Percentiles rank a stretch among this genome's conserved stretches.
Conservation (phyloP, 2,113 vertebrate genomes). For the Colaptes auratus region DNA sequence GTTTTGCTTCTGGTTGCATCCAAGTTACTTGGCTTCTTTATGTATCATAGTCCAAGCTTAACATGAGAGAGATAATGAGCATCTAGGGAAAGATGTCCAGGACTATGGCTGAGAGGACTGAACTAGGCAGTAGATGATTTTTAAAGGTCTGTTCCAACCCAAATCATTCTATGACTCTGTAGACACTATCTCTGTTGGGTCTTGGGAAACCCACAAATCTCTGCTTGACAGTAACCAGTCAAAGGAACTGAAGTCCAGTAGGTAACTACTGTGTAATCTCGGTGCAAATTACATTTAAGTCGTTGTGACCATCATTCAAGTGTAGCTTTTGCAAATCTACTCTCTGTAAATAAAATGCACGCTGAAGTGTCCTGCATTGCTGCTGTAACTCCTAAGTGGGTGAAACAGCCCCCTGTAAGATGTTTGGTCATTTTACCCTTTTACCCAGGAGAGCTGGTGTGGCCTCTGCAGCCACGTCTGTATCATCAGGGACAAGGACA, state of each 20-base stretch:
- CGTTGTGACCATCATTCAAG: background rate
- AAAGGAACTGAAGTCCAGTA: background rate
- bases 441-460: background rate
- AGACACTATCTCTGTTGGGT: background rate
- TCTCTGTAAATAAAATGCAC: rapidly evolving
- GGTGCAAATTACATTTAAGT: background rate
- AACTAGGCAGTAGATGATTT: background rate
- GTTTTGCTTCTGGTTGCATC: background rate
- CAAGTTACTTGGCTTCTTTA: background rate
- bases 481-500: rapidly evolving
- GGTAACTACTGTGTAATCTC: background rate
- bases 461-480: rapidly evolving
- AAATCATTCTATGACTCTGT: background rate
- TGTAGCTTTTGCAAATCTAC: background rate
- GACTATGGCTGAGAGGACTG: background rate
- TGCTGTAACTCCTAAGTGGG: background rate
- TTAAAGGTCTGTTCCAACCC: background rate
- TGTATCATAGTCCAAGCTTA: background rate
- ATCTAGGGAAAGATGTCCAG: background rate
- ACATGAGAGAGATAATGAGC: background rate
- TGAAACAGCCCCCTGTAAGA: rapidly evolving
- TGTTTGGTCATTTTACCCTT: rapidly evolving
- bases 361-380: rapidly evolving
- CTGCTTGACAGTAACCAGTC: background rate
- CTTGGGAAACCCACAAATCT: background rate